Evolutionary conservation across 35 echinoderm and acorn worm genomes (phyloP).

Genomic region (Stichopus chloronotus): DNA sequence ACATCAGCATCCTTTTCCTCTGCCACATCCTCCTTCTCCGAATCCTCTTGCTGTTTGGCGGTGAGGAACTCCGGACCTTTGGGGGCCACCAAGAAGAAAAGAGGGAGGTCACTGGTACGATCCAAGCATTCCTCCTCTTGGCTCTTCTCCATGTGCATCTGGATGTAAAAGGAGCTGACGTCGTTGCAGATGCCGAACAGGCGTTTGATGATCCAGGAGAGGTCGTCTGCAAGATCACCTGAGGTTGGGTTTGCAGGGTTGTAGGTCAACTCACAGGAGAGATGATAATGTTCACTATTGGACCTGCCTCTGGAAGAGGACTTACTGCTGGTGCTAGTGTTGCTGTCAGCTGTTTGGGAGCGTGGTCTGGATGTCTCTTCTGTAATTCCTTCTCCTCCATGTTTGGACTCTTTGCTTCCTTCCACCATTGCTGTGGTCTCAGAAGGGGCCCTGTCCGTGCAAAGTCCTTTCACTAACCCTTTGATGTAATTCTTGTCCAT

Average conservation of each 20-base stretch:
- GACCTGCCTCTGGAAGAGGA: conserved; percentile 44
- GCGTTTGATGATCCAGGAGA: conserved; percentile 85
- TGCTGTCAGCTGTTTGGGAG: conserved; percentile 76
- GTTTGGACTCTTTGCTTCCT: conserved; percentile 17
- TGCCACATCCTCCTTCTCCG: conserved; percentile 3
- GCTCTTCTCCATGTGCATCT: conserved; percentile 71
- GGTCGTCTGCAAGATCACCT: conserved; percentile 30
- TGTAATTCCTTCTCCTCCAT: neutral
- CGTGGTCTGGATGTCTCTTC: conserved; percentile 21
- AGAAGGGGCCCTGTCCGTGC: neutral
- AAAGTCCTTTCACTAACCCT: conserved; percentile 61
- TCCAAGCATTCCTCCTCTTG: conserved; percentile 38
- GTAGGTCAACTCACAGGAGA: conserved; percentile 84
- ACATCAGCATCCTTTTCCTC: conserved; percentile 46
- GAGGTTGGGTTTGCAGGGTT: conserved; percentile 37
- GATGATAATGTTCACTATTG: conserved; percentile 60
- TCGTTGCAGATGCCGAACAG: conserved; percentile 94
- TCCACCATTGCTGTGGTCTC: neutral
- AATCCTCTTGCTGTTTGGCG: neutral
- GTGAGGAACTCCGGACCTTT: conserved; percentile 60
- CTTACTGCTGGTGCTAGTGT: conserved; percentile 46
- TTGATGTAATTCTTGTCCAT: conserved; percentile 74
- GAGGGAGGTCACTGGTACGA: conserved; percentile 72
- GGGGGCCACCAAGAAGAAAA: conserved; percentile 93
- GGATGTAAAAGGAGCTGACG: conserved; percentile 83